phyloP scores from a whole-genome alignment of 1,140 invertebrate species.

The Dolichoris vasculosae region DNA sequence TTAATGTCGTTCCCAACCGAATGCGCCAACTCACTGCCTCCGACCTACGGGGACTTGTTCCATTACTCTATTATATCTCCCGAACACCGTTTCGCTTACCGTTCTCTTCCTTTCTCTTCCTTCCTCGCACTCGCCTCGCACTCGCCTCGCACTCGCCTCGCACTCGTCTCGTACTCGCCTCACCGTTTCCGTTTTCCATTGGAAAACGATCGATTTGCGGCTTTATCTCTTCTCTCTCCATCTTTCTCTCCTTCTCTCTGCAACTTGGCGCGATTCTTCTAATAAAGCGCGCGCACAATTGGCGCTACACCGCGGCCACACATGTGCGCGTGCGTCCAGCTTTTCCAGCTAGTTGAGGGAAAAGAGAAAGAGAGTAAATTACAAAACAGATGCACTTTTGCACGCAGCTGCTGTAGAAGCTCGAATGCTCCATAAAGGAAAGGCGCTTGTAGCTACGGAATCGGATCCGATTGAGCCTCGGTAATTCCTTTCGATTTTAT shows the following conservation, averaged over 20 bases:
- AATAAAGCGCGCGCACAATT: slow-evolving; percentile 2
- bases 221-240: not conserved
- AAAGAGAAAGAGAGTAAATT: not conserved
- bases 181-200: not conserved
- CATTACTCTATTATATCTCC: too few species aligned
- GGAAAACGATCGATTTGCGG: slow-evolving; percentile 36
- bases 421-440: slow-evolving; percentile 5
- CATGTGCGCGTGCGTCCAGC: not conserved
- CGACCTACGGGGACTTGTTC: too few species aligned
- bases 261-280: not conserved
- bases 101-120: not conserved
- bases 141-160: too few species aligned
- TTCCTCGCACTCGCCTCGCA: not conserved
- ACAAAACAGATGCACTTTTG: slow-evolving; percentile 43
- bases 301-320: too few species aligned
- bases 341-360: not conserved
- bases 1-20: not conserved
- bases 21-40: too few species aligned
- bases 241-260: slow-evolving; percentile 15
- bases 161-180: too few species aligned
- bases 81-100: not conserved
- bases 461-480: not conserved
- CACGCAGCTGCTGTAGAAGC: slow-evolving; percentile 30
- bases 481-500: not conserved
- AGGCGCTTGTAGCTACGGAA: not conserved